Conservation (phyloP, 1,140 invertebrate genomes). For the Eriocheir sinensis region DNA sequence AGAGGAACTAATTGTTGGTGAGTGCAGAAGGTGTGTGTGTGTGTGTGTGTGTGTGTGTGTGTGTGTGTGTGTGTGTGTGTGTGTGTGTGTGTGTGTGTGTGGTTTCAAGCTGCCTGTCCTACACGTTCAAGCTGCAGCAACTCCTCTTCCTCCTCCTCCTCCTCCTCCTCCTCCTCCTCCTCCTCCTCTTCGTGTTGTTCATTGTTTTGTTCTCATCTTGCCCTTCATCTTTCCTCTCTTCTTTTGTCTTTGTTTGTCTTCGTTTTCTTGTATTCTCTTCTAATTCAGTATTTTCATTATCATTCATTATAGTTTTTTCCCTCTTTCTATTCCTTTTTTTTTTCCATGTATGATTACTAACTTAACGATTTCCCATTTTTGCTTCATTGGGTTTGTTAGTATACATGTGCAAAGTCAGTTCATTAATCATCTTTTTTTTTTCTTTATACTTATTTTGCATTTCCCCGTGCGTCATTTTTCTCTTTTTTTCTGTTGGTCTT, state of each 20-base stretch:
- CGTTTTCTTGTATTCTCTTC: neutral
- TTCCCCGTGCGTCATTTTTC: neutral
- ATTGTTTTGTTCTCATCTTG: too few relatives aligned
- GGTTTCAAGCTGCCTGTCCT: neutral
- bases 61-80: too few relatives aligned
- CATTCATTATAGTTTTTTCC: neutral
- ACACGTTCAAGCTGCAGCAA: too few relatives aligned
- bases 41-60: conserved; percentile 6
- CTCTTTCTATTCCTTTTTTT: too few relatives aligned
- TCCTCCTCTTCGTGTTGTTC: neutral
- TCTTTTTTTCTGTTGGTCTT: neutral
- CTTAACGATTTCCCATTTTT: too few relatives aligned
- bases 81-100: conserved; percentile 14
- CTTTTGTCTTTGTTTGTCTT: neutral
- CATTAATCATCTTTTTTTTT: too few relatives aligned
- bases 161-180: neutral
- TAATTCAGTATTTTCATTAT: neutral
- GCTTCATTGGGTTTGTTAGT: too few relatives aligned
- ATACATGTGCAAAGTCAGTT: too few relatives aligned
- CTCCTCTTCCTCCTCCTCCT: neutral
- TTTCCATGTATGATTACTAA: too few relatives aligned
- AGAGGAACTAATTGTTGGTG: neutral
- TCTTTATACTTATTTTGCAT: too few relatives aligned
- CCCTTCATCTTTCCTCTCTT: neutral
- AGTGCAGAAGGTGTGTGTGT: neutral